Base-by-base conservation (phyloP, 2,888 invertebrate genomes). In the Anoplius nigerrimus region DNA sequence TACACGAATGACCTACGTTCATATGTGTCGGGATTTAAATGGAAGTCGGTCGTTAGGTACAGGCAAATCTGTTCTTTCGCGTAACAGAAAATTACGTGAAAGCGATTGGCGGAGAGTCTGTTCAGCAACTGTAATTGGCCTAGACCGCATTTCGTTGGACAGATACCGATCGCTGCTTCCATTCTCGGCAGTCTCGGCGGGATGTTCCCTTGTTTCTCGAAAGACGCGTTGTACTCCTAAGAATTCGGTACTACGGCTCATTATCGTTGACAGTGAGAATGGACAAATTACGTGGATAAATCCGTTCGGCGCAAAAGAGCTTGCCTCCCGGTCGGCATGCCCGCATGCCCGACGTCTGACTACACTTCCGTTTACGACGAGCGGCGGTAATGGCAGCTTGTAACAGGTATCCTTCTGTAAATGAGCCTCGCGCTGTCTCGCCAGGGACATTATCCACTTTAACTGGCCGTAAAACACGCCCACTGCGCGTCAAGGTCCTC, bases 391-490 rank as follows among this genome's bases (percentile, higher is more conserved):
- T 6, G 11, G 34, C 6, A n/a, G 27, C 16, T 42, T 8, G 48
- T 21, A 45, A 16, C 46, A 21, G 16, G 52, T 60, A 34, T 52
- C 27, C 60, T 51, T 48, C 34, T 60, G 24, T 60, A 60, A n/a
- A 60, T 24, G 60, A 51, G 34, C 48, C 48, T 27, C 11, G 4
- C 22, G 51, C 51, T 20, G 24, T 11, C 52, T 52, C 2, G 15
- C 27, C 51, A 34, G 24, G 51, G 27, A 60, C 27, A 60, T 60
- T 60, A 60, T 51, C 51, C 16, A 2, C 42, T 48, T 59, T 48
- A 59, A 48, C 59, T 27, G 59, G 27, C 51, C 51, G 60, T 60
- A 48, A 60, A 60, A 16, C 24, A 42, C 48, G 51, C 27, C 60
- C 51, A 48, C 27, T 15, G 48, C 24, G 48, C 51, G 46, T 22